Conservation (phyloP, 1,140 invertebrate species). For the Neodiprion pinetum region DNA sequence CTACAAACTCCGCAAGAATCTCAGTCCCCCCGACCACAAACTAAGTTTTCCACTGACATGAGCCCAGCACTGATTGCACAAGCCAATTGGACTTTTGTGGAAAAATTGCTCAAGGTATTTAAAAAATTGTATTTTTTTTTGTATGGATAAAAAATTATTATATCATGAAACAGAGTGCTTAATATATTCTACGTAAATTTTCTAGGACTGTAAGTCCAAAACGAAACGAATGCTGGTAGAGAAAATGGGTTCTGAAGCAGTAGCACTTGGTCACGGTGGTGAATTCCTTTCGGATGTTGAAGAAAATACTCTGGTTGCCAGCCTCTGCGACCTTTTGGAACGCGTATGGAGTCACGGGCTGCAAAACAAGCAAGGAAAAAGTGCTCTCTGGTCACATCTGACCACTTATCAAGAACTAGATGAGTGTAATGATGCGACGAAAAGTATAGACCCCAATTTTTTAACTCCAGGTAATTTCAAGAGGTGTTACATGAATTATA, state of each 20-base stretch:
- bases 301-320: constrained; percentile 97
- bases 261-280: constrained; percentile 79
- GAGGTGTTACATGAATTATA: not conserved
- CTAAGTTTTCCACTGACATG: constrained; percentile 66
- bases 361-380: constrained; percentile 95
- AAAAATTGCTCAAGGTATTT: constrained; percentile 90
- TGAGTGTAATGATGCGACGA: constrained; percentile 75
- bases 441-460: constrained; percentile 82
- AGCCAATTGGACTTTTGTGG: constrained; percentile 98
- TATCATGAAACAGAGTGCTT: not conserved
- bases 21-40: constrained; percentile 58
- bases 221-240: constrained; percentile 98
- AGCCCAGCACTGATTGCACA: constrained; percentile 91
- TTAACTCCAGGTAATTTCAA: constrained; percentile 78
- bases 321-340: constrained; percentile 96
- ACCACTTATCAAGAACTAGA: constrained; percentile 89
- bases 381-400: constrained; percentile 93
- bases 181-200: not conserved
- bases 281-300: constrained; percentile 72
- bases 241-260: constrained; percentile 96
- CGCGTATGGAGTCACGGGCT: constrained; percentile 98
- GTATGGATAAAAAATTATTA: not conserved
- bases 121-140: constrained; percentile 6
- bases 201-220: constrained; percentile 86
- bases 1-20: constrained; percentile 51